Percentiles rank a stretch among this genome's conserved stretches.
These are phyloP conservation scores for Elgonia sp. DNA, from an alignment of 2,888 invertebrate genomes.

Conservation along the genomic window DNA sequence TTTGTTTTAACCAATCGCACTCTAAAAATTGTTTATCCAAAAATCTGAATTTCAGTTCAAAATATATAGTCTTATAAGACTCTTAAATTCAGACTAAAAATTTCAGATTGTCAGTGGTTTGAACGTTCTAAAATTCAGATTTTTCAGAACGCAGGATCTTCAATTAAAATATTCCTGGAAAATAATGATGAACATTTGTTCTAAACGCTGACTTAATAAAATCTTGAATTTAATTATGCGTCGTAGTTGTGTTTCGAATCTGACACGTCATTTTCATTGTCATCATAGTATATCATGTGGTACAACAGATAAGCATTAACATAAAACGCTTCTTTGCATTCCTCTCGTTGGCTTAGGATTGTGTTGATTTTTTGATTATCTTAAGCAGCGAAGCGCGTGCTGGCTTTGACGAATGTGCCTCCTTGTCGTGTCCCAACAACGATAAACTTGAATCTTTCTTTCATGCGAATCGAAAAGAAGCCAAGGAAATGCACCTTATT, in stretches of 20 bases:
- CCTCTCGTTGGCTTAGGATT: constrained; percentile 20
- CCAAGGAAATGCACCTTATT: neutral
- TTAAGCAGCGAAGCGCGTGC: neutral
- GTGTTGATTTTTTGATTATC: constrained; percentile 30
- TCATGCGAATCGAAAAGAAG: neutral
- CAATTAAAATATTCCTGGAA: too few relatives aligned
- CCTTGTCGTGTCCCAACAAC: neutral
- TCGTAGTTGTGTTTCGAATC: neutral
- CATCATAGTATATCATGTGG: neutral
- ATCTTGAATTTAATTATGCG: neutral
- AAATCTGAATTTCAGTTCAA: too few relatives aligned
- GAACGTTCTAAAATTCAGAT: too few relatives aligned
- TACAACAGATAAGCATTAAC: neutral
- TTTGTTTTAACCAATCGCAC: too few relatives aligned
- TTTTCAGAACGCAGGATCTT: too few relatives aligned
- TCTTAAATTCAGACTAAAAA: too few relatives aligned
- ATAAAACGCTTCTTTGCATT: constrained; percentile 37
- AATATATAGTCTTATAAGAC: too few relatives aligned
- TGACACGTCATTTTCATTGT: neutral
- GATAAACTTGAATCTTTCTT: neutral
- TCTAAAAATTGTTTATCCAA: too few relatives aligned
- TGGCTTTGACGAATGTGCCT: neutral
- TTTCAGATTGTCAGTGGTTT: too few relatives aligned
- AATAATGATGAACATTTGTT: too few relatives aligned
- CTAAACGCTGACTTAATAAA: neutral